Base-by-base conservation (phyloP, 1,140 invertebrate species). In the Sarcophaga bullata region DNA sequence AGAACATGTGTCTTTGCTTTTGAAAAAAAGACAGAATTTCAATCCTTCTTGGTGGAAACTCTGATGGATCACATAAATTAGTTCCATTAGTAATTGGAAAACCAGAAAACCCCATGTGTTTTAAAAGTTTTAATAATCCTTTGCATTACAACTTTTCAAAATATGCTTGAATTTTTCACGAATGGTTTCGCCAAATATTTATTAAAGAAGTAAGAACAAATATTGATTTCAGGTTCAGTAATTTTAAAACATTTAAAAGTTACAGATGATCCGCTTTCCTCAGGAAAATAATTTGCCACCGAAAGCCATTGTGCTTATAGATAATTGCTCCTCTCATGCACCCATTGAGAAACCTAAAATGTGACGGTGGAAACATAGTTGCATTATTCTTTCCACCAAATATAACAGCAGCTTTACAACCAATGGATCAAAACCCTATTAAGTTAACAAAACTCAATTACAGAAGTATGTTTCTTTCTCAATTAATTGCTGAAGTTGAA, bases 371-470 rank as follows among this genome's bases (percentile, higher is more conserved):
- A 58, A 73, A 81, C 25, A 83, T 88, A 37, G 84, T 83, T 83
- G 84, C 86, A 25, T 47, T 85, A 47, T 88, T 85, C 84, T 85
- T 92, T 15, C 91, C 91, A 73, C 86, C 90, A 15, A 92, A 92
- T 84, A 90, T 89, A 3, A 92, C 91, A 73, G 84, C 90, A 25
- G 84, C 50, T 80, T 80, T 92, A n/a, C 91, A 92, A 84, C 91
- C 91, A 8, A 90, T 92, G 89, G 90, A 92, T 85, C 90, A 91
- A 86, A 90, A 90, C 37, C 86, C 92, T 25, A 92, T 92, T 19
- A 80, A 83, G 58, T 54, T 68, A 25, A 82, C 82, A 46, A 83
- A 84, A 48, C 19, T 82, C 50, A 80, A 37, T 80, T 58, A 80
- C 25, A 80, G 80, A 62, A 62, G 80, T 37, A 50, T 19, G 17